These are phyloP conservation scores for Rutpela maculata DNA, from an alignment of 2,888 invertebrate species.

Conservation along the genomic window DNA sequence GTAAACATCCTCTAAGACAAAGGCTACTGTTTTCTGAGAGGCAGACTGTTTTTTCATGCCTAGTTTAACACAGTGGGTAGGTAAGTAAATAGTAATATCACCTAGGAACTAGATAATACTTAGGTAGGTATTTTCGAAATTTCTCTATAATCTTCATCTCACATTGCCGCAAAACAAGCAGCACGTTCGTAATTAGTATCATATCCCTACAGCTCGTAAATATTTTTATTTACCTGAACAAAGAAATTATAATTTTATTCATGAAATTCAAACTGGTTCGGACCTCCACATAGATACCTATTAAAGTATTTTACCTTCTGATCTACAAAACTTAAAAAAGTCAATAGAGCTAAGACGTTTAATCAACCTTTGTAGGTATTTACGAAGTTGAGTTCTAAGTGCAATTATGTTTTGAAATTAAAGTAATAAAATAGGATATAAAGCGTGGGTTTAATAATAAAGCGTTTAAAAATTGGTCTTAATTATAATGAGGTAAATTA, in stretches of 20 bases:
- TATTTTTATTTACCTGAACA: neutral
- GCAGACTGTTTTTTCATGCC: too few species aligned
- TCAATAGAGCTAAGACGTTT: slow-evolving; percentile 18
- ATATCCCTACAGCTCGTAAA: too few species aligned
- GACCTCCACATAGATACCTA: neutral
- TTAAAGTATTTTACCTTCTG: slow-evolving; percentile 18
- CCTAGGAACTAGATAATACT: too few species aligned
- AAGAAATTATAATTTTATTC: slow-evolving; percentile 18
- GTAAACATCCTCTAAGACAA: too few species aligned
- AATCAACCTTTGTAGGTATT: neutral
- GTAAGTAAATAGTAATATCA: too few species aligned
- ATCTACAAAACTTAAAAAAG: slow-evolving; percentile 31
- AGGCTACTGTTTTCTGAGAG: too few species aligned
- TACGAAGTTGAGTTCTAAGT: neutral
- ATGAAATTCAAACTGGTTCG: slow-evolving; percentile 25
- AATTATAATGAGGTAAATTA: slow-evolving; percentile 40
- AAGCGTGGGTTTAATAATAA: slow-evolving; percentile 46
- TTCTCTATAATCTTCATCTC: neutral
- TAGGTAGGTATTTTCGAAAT: neutral
- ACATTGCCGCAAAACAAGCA: too few species aligned
- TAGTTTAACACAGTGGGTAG: too few species aligned
- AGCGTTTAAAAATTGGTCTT: slow-evolving; percentile 47
- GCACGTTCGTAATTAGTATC: too few species aligned
- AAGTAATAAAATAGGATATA: slow-evolving; percentile 25
- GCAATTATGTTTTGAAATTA: slow-evolving; percentile 8